phyloP scores from a whole-genome alignment of 1,140 invertebrate genomes.

The Diachasma alloeum region DNA sequence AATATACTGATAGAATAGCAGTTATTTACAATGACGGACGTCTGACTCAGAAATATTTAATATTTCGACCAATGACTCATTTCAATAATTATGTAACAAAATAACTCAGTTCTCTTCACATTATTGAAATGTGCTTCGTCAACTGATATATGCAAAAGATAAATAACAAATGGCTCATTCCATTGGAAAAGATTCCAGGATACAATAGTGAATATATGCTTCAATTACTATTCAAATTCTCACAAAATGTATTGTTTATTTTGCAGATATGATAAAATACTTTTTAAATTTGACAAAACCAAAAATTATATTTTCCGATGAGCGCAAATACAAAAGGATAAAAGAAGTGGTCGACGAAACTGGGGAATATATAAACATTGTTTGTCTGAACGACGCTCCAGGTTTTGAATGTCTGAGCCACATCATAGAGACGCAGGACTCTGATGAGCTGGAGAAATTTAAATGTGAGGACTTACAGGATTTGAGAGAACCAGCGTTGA shows the following conservation, averaged over 20 bases:
- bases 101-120: too few species aligned
- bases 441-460: conserved; percentile 21
- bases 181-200: too few species aligned
- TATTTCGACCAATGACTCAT: too few species aligned
- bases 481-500: conserved; percentile 34
- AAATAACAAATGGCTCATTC: too few species aligned
- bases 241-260: background rate
- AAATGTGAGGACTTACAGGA: conserved; percentile 14
- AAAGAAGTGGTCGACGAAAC: conserved; percentile 31
- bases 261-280: conserved; percentile 32
- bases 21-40: too few species aligned
- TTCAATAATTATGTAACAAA: too few species aligned
- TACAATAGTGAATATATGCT: too few species aligned
- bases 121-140: too few species aligned
- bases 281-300: conserved; percentile 43
- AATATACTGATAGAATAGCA: too few species aligned
- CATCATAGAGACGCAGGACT: background rate
- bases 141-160: too few species aligned
- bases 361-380: conserved; percentile 31
- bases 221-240: background rate
- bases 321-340: conserved; percentile 26
- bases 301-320: conserved; percentile 49
- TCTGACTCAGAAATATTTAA: too few species aligned
- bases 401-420: conserved; percentile 13
- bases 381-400: conserved; percentile 41